Evolutionary conservation across 2,113 vertebrate species (phyloP).

Genomic region (Otus sunia): DNA sequence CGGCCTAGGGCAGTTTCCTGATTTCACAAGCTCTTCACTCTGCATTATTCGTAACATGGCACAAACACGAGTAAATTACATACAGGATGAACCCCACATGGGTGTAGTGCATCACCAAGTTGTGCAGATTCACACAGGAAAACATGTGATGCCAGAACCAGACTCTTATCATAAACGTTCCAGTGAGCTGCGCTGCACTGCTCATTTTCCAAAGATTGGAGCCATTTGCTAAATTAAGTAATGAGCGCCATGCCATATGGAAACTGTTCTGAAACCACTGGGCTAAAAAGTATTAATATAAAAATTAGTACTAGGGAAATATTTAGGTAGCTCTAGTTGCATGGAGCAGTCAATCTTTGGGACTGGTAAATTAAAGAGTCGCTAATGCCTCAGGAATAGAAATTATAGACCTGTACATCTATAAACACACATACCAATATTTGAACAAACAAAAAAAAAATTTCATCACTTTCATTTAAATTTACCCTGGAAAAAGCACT

Average conservation of each 20-base stretch:
- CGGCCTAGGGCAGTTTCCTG: background rate
- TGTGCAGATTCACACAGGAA: background rate
- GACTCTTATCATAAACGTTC: accelerated
- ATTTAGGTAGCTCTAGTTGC: background rate
- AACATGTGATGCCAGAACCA: background rate
- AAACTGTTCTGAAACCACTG: background rate
- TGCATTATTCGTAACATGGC: background rate
- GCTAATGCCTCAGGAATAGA: background rate
- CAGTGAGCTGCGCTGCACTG: background rate
- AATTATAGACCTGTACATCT: background rate
- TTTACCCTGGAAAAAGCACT: background rate
- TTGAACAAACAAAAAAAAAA: background rate
- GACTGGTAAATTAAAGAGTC: background rate
- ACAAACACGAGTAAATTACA: accelerated
- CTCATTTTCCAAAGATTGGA: background rate
- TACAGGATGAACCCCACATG: accelerated
- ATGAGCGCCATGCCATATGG: background rate
- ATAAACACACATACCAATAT: background rate
- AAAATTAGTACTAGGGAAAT: background rate
- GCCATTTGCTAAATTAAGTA: background rate
- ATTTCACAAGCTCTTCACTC: background rate
- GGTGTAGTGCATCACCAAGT: background rate
- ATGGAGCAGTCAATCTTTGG: background rate
- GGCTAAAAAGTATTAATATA: background rate
- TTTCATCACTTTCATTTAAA: background rate